Evolutionary conservation across 2,888 invertebrate species (phyloP).

Genomic region (Nemotelus pantherinus): DNA sequence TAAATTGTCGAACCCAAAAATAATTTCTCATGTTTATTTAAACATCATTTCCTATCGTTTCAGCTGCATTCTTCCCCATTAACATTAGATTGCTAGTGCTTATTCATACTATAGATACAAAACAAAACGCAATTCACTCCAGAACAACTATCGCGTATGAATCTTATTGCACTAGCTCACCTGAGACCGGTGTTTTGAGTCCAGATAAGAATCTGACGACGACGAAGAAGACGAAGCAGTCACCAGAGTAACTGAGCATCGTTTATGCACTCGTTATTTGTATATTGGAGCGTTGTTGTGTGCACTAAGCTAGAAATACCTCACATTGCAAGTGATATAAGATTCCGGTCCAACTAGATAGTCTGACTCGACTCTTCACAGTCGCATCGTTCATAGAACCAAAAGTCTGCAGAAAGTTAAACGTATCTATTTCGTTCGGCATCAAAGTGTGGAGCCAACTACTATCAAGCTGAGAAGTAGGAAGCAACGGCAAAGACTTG

Average conservation of each 20-base stretch:
- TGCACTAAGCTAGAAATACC: not conserved
- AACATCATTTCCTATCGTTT: constrained; percentile 27
- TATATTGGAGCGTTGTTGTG: constrained; percentile 18
- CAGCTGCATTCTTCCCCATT: constrained; percentile 34
- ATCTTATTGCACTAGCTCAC: constrained; percentile 2
- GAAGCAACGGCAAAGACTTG: not conserved
- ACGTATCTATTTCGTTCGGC: not conserved
- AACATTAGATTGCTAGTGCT: not conserved
- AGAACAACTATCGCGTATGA: too few species aligned
- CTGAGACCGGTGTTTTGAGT: constrained; percentile 21
- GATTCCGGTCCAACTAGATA: constrained; percentile 39
- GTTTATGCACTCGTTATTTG: constrained; percentile 39
- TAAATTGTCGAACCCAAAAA: not conserved
- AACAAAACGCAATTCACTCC: not conserved
- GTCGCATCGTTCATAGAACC: constrained; percentile 10
- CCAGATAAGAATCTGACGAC: constrained; percentile 40
- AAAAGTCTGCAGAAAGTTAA: not conserved
- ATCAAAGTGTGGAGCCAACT: not conserved
- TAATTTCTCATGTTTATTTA: constrained; percentile 33
- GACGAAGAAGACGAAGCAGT: constrained; percentile 29
- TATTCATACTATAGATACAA: not conserved
- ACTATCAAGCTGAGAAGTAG: constrained; percentile 14
- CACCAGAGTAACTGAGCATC: constrained; percentile 23
- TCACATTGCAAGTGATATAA: constrained; percentile 21
- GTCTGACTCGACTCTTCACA: not conserved